A percentile compares a stretch with the other conserved stretches of the same genome.
phyloP scores from a whole-genome alignment of 2,888 invertebrate genomes.

The Bedellia somnulentella region DNA sequence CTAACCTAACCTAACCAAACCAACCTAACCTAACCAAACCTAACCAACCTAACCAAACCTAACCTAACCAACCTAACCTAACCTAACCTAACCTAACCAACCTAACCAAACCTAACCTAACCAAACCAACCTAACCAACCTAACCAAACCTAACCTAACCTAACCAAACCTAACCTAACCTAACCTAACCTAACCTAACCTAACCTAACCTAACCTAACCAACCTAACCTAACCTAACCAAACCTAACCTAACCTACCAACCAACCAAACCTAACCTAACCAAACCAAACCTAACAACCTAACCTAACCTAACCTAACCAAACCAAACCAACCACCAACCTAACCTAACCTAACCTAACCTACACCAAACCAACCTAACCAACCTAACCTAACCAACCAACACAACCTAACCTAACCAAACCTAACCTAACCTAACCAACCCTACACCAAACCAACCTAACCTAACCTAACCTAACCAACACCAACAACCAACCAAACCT shows the following conservation, averaged over 20 bases:
- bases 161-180: slow-evolving; percentile 2
- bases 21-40: slow-evolving; percentile 5
- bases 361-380: slow-evolving; percentile 6
- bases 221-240: slow-evolving; percentile 6
- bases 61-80: slow-evolving; percentile 7
- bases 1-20: slow-evolving; percentile 5
- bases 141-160: slow-evolving; percentile 4
- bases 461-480: slow-evolving; percentile 6
- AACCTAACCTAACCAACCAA: slow-evolving; percentile 7
- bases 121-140: slow-evolving; percentile 3
- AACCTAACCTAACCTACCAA: slow-evolving; percentile 4
- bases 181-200: slow-evolving; percentile 6
- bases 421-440: slow-evolving; percentile 7
- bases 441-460: slow-evolving; percentile 6
- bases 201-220: slow-evolving; percentile 9
- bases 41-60: slow-evolving; percentile 7
- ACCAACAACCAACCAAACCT: slow-evolving; percentile 2
- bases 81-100: slow-evolving; percentile 6
- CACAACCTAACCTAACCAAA: slow-evolving; percentile 7
- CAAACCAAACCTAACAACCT: slow-evolving; percentile 11
- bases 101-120: slow-evolving; percentile 4
- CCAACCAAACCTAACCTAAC: slow-evolving; percentile 12
- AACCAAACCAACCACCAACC: slow-evolving; percentile 10
- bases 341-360: slow-evolving; percentile 5
- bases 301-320: slow-evolving; percentile 13